Base-by-base conservation (phyloP, 2,113 vertebrate species). In the Cheilinus undulatus region DNA sequence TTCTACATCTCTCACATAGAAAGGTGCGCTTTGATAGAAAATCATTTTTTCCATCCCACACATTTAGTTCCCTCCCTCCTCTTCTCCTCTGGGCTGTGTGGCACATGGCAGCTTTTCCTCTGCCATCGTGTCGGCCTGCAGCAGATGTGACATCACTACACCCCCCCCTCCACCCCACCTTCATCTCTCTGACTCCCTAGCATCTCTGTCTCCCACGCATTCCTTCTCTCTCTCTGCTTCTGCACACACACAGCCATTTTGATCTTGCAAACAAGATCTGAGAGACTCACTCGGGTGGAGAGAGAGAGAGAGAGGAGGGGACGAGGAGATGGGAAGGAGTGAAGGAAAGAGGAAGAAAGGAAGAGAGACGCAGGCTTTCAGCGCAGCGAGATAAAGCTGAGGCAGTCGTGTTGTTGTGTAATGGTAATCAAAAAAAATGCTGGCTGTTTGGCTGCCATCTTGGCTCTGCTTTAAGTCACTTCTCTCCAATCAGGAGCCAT, bases 401-500 rank as follows among this genome's bases (percentile, higher is more conserved):
- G 65, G 59, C 65, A 57, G 81, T 73, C 36, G 6, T 53, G 77
- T 73, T 88, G 80, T 92, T 93, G 89, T 92, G 87, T 89, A 92
- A 92, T 56, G 69, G 71, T 78, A 78, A 86, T 82, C 56, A 78
- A 58, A 86, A 89, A 88, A 89, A 90, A 62, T 50, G 24, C 56
- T 75, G 53, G 77, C 86, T 89, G 86, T 90, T 84, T 78, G 85
- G 88, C 89, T 93, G 90, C 93, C 92, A 92, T 93, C 88, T 93
- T 91, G 85, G 80, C 85, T 86, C 77, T 84, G 85, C 88, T 90
- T 89, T 82, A 90, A 90, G 88, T 91, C 74, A 88, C 84, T 91
- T 93, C 90, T 85, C 84, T 86, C 82, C 83, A 90, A 87, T 91
- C 88, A 91, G 78, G 50, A 80, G 62, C 70, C 90, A 91, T 91